These are phyloP conservation scores for Diabrotica balteata DNA, from an alignment of 2,888 invertebrate species.

Conservation along the genomic window DNA sequence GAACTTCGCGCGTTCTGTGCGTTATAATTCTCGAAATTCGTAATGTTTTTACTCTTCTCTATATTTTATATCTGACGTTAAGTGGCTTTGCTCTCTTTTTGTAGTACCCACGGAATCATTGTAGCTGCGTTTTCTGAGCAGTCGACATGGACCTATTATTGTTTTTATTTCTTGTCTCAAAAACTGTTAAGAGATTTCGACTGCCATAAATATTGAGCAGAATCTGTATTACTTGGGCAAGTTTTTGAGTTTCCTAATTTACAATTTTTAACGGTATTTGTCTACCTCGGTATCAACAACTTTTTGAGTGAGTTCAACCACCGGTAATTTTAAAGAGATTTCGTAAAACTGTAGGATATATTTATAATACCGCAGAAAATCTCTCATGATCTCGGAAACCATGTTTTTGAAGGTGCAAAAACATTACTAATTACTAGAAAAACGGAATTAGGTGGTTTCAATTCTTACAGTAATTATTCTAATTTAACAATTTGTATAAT, in stretches of 20 bases:
- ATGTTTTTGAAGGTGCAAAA: no score
- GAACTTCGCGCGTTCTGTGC: slow-evolving; percentile 20
- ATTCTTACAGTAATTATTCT: no score
- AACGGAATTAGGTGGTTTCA: no score
- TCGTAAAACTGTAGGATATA: background rate
- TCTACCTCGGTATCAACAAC: background rate
- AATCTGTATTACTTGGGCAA: slow-evolving; percentile 24
- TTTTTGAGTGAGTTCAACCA: no score
- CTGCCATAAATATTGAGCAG: slow-evolving; percentile 28
- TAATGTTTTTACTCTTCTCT: slow-evolving; percentile 42
- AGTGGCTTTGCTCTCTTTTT: slow-evolving; percentile 43
- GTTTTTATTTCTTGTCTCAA: slow-evolving; percentile 31
- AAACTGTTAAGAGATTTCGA: slow-evolving; percentile 28
- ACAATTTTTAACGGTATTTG: slow-evolving; percentile 30
- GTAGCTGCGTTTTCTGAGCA: slow-evolving; percentile 26
- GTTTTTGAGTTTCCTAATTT: slow-evolving; percentile 30
- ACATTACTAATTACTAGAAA: no score
- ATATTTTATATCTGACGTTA: slow-evolving; percentile 47
- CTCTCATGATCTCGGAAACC: no score
- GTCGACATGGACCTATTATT: slow-evolving; percentile 24
- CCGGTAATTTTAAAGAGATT: no score
- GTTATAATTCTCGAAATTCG: slow-evolving; percentile 27
- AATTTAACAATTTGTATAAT: no score
- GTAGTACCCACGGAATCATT: slow-evolving; percentile 36
- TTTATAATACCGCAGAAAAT: no score